Evolutionary conservation across 2,888 invertebrate species (phyloP).

Genomic region (Julus scandinavius): DNA sequence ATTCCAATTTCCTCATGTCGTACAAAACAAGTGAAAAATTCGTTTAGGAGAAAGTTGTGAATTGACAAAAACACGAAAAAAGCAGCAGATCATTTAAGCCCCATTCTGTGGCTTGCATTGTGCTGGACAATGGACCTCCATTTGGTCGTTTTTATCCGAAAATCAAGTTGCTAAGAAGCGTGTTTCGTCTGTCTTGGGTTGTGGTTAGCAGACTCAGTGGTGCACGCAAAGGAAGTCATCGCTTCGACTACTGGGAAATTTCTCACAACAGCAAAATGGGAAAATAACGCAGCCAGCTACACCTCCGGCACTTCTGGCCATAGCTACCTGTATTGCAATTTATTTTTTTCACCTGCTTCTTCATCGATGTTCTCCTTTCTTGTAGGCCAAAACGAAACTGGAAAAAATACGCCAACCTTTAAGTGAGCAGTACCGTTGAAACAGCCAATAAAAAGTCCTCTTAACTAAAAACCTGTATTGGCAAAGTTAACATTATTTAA

Average conservation of each 20-base stretch:
- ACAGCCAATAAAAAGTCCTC: background rate
- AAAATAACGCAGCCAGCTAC: constrained; percentile 5
- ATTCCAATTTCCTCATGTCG: constrained; percentile 31
- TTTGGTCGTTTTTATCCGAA: constrained; percentile 26
- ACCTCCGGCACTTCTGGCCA: constrained; percentile 36
- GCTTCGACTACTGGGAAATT: constrained; percentile 44
- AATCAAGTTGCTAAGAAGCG: background rate
- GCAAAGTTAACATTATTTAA: too few relatives aligned
- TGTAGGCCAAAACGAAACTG: constrained; percentile 7
- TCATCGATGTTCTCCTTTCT: constrained; percentile 1
- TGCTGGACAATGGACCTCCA: constrained; percentile 4
- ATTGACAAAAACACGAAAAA: background rate
- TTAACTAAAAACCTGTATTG: background rate
- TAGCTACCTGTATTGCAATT: constrained; percentile 45
- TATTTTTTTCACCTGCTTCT: background rate
- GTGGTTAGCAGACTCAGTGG: constrained; percentile 47
- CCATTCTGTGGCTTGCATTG: background rate
- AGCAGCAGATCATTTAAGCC: background rate
- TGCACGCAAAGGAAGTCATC: constrained; percentile 50
- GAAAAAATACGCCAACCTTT: background rate
- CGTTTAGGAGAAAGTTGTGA: background rate
- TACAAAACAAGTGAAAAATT: background rate
- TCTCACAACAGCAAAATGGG: constrained; percentile 46
- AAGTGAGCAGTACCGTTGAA: constrained; percentile 29
- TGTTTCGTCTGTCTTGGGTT: background rate